A percentile compares a stretch with the other conserved stretches of the same genome.
These are phyloP conservation scores for Tipula unca DNA, from an alignment of 2,888 invertebrate genomes.

Conservation along the genomic window DNA sequence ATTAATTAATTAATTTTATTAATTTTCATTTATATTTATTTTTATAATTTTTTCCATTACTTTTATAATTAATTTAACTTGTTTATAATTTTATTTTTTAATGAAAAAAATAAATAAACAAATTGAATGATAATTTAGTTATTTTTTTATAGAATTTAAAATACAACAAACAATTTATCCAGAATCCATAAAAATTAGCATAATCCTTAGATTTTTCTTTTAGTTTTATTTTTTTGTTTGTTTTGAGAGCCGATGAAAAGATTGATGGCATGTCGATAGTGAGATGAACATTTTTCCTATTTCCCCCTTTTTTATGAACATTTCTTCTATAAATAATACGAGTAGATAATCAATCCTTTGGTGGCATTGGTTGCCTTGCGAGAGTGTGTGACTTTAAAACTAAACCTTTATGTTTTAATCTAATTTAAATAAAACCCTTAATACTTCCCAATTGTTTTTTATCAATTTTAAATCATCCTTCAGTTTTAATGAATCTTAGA, in stretches of 20 bases:
- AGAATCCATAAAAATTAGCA: neutral
- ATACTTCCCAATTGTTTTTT: neutral
- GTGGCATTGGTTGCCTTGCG: neutral
- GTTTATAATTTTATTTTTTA: neutral
- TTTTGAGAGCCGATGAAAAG: neutral
- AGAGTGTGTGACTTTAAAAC: neutral
- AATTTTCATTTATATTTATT: neutral
- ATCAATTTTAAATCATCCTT: neutral
- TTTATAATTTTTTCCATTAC: neutral
- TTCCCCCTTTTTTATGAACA: neutral
- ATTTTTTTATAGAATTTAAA: neutral
- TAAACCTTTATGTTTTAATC: neutral
- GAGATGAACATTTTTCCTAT: neutral
- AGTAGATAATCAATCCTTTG: neutral
- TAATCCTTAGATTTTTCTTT: neutral
- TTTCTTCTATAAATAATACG: neutral
- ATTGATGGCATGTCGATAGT: neutral
- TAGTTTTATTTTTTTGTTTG: neutral
- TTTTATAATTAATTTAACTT: neutral
- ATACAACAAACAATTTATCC: neutral
- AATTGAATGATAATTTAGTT: neutral
- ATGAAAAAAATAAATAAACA: neutral
- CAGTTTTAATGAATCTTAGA: neutral
- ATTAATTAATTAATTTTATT: neutral
- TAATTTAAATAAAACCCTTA: neutral